Conservation (phyloP, 1,140 invertebrate genomes). For the Tachypleus tridentatus region DNA sequence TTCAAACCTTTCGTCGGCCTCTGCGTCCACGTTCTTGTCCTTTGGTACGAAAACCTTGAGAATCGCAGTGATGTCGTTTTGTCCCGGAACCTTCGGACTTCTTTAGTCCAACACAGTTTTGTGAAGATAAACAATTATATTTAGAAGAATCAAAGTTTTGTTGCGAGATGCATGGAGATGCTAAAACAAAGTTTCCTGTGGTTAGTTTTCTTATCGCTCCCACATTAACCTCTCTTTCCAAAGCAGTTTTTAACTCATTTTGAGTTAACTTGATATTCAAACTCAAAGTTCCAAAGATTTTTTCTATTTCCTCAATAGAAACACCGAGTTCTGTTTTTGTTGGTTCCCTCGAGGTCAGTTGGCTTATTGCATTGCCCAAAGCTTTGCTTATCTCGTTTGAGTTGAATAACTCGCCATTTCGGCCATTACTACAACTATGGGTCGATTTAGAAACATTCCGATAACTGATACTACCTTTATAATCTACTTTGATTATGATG, state of each 20-base stretch:
- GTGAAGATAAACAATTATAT: no score
- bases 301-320: conserved; percentile 26
- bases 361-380: conserved; percentile 28
- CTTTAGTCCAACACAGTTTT: no score
- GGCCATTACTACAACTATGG: conserved; percentile 29
- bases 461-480: conserved; percentile 72
- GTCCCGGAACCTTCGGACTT: no score
- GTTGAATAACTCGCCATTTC: conserved; percentile 27
- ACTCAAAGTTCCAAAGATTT: conserved; percentile 21
- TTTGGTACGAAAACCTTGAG: no score
- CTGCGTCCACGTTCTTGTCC: no score
- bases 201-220: no score
- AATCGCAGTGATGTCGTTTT: no score
- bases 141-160: no score
- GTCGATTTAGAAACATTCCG: conserved; percentile 52
- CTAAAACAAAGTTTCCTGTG: no score
- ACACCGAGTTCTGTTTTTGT: conserved; percentile 16
- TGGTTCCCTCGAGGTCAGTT: conserved; percentile 10
- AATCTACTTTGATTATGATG: conserved; percentile 68
- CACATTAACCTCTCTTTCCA: conserved; percentile 28
- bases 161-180: no score
- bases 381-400: conserved; percentile 26
- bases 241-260: conserved; percentile 24
- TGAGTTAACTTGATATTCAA: conserved; percentile 20
- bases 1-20: no score